A percentile compares a stretch with the other conserved stretches of the same genome.
These are phyloP conservation scores for Parnassius mnemosyne DNA, from an alignment of 2,888 invertebrate species.

Conservation along the genomic window DNA sequence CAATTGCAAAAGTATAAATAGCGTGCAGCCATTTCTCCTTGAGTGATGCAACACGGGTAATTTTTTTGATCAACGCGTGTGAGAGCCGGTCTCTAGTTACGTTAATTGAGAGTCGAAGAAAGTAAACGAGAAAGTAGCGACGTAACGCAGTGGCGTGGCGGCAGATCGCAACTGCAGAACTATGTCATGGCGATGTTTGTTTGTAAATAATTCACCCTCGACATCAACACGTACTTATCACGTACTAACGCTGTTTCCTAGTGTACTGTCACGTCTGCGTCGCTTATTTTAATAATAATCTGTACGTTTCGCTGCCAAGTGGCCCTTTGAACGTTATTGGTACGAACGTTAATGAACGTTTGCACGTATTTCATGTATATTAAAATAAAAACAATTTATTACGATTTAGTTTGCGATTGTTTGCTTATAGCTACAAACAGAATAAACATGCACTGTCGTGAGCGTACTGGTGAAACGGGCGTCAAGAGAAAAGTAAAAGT, in stretches of 20 bases:
- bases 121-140: slow-evolving; percentile 75
- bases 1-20: slow-evolving; percentile 67
- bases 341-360: background rate
- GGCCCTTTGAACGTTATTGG: slow-evolving; percentile 9
- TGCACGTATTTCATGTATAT: background rate
- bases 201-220: slow-evolving; percentile 62
- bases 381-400: no score
- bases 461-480: slow-evolving; percentile 39
- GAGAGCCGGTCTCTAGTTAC: slow-evolving; percentile 75
- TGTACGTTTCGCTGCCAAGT: slow-evolving; percentile 22
- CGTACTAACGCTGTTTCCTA: slow-evolving; percentile 46
- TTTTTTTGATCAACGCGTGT: slow-evolving; percentile 68
- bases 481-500: slow-evolving; percentile 75
- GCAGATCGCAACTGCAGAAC: slow-evolving; percentile 38
- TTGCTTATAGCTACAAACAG: background rate
- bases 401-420: no score
- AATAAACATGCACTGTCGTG: slow-evolving; percentile 11
- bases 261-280: slow-evolving; percentile 31
- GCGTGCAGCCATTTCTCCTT: slow-evolving; percentile 77
- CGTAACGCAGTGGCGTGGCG: slow-evolving; percentile 57
- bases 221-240: slow-evolving; percentile 43
- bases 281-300: slow-evolving; percentile 25
- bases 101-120: slow-evolving; percentile 77
- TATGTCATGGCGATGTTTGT: slow-evolving; percentile 72
- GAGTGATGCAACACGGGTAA: slow-evolving; percentile 71